A percentile compares a stretch with the other conserved stretches of the same genome.
Evolutionary conservation across 1,140 invertebrate genomes (phyloP).

Genomic region (Drosophila kepulauana): DNA sequence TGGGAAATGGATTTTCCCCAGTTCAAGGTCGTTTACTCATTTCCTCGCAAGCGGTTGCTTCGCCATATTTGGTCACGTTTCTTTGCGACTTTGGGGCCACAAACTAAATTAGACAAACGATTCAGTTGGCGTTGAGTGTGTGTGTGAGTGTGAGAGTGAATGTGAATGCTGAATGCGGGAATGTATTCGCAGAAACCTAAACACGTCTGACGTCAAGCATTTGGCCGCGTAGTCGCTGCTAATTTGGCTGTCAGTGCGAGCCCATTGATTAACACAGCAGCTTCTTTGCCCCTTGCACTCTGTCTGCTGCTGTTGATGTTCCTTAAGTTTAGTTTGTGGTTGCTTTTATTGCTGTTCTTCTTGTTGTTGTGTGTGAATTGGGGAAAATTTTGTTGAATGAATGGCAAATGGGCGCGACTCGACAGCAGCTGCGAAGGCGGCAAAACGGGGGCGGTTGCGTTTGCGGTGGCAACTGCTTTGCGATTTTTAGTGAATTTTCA

Average conservation of each 20-base stretch:
- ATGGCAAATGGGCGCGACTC: conserved; percentile 29
- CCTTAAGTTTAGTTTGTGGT: too few relatives aligned
- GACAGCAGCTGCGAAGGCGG: neutral
- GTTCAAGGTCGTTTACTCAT: conserved; percentile 30
- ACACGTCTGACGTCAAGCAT: conserved; percentile 63
- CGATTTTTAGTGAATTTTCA: conserved; percentile 46
- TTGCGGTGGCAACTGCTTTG: conserved; percentile 16
- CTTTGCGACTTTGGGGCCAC: conserved; percentile 34
- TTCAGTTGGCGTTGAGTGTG: neutral
- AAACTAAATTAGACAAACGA: conserved; percentile 34
- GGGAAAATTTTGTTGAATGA: conserved; percentile 71
- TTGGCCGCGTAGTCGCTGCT: conserved; percentile 49
- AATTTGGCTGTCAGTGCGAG: conserved; percentile 62
- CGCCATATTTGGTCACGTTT: conserved; percentile 78
- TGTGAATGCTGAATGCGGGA: neutral
- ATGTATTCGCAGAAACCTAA: conserved; percentile 32
- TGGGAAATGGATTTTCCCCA: conserved; percentile 7
- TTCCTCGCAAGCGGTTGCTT: conserved; percentile 30
- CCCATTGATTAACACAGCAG: conserved; percentile 62
- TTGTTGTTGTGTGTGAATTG: conserved; percentile 42
- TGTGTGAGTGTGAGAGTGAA: neutral
- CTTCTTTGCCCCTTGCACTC: conserved; percentile 7
- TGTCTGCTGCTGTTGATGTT: too few relatives aligned
- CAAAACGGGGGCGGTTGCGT: neutral
- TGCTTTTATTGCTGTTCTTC: neutral